These are phyloP conservation scores for Scomberomorus guttatus DNA, from an alignment of 2,797 vertebrate species.

Conservation along the genomic window DNA sequence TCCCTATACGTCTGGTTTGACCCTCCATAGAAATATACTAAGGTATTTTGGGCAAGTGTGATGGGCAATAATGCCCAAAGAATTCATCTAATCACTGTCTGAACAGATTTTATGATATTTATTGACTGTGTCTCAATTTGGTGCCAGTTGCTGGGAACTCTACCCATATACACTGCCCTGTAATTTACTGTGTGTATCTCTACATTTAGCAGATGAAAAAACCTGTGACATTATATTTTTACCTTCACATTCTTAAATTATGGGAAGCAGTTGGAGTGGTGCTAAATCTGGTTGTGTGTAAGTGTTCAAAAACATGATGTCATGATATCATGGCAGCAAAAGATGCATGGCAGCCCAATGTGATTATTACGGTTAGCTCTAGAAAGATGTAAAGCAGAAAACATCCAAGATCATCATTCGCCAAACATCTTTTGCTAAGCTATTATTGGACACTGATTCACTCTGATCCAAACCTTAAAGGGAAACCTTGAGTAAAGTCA, in stretches of 20 bases:
- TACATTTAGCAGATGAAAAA: not conserved
- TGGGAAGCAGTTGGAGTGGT: not conserved
- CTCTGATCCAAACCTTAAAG: conserved; percentile 40
- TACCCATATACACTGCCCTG: not conserved
- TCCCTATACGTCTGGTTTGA: not conserved
- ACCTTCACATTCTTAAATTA: conserved; percentile 27
- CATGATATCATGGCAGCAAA: conserved; percentile 34
- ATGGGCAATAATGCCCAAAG: not conserved
- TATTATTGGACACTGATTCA: conserved; percentile 32
- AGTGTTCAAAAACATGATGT: conserved; percentile 42
- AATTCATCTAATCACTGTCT: not conserved
- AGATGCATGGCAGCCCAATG: conserved; percentile 7
- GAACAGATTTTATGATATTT: no score
- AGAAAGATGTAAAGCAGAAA: conserved; percentile 19
- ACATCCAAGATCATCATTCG: conserved; percentile 24
- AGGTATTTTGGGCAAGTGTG: not conserved
- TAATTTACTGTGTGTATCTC: not conserved
- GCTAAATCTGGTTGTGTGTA: conserved; percentile 26
- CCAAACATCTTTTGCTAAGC: conserved; percentile 24
- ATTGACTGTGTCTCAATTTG: no score
- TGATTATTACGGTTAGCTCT: conserved; percentile 22
- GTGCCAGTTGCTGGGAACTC: not conserved
- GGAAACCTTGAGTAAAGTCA: conserved; percentile 50
- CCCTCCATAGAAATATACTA: not conserved
- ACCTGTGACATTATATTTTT: conserved; percentile 18